A percentile compares a stretch with the other conserved stretches of the same genome.
Conservation (phyloP, 1,140 invertebrate species). For the Amyelois transitella region DNA sequence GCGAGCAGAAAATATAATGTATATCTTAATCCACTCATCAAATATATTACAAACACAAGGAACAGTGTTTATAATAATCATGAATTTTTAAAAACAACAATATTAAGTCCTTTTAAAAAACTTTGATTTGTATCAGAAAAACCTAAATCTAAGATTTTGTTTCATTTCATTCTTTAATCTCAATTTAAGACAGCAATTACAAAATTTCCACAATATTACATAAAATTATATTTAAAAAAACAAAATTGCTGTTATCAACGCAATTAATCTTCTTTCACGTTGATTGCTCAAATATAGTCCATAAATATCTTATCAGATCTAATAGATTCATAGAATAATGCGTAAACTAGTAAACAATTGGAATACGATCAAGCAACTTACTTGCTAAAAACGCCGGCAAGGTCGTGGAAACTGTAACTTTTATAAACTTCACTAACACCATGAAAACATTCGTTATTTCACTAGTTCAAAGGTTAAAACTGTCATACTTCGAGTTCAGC, state of each 20-base stretch:
- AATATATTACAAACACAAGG: too few relatives aligned
- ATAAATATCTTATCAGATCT: background rate
- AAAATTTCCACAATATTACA: background rate
- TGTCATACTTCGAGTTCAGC: conserved; percentile 57
- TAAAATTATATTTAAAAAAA: background rate
- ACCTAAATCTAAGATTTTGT: too few relatives aligned
- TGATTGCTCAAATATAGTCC: background rate
- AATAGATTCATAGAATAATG: background rate
- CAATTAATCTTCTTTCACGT: background rate
- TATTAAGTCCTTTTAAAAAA: too few relatives aligned
- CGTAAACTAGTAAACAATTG: background rate
- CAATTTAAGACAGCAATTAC: too few relatives aligned
- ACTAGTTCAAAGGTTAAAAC: conserved; percentile 34
- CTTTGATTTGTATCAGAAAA: too few relatives aligned
- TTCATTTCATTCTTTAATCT: too few relatives aligned
- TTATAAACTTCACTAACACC: conserved; percentile 21
- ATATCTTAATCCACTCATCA: too few relatives aligned
- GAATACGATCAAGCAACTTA: background rate
- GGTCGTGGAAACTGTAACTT: conserved; percentile 17
- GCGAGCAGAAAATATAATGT: too few relatives aligned
- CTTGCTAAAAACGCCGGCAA: background rate
- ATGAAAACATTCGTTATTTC: conserved; percentile 16
- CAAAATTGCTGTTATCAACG: background rate
- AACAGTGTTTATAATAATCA: too few relatives aligned
- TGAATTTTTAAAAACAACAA: too few relatives aligned